Conservation (phyloP, 1,140 invertebrate genomes). For the Brachionus asplanchnoidis region DNA sequence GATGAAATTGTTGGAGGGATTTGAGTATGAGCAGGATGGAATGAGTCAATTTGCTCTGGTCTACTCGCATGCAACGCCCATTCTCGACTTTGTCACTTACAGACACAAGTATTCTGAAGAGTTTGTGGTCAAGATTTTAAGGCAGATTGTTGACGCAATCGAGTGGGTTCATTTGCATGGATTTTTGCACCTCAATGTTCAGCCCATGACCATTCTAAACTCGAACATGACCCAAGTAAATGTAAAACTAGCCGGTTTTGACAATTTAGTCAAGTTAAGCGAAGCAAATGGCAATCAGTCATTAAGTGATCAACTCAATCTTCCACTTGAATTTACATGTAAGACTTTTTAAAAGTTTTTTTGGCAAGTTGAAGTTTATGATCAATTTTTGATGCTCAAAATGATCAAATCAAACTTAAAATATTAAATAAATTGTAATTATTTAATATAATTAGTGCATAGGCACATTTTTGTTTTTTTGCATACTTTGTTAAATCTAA, state of each 20-base stretch:
- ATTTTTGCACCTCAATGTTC: conserved; percentile 82
- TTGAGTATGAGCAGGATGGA: not conserved
- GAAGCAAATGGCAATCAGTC: not conserved
- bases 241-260: conserved; percentile 84
- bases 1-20: not conserved
- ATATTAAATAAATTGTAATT: too few species aligned
- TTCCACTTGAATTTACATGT: conserved; percentile 55
- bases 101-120: conserved; percentile 41
- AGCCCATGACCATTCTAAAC: conserved; percentile 95
- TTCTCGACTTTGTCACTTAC: conserved; percentile 43
- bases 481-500: too few species aligned
- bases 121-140: conserved; percentile 9
- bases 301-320: not conserved
- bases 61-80: not conserved
- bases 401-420: too few species aligned
- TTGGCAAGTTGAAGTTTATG: too few species aligned
- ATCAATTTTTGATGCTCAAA: too few species aligned
- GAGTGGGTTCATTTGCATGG: conserved; percentile 89
- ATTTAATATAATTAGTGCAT: too few species aligned
- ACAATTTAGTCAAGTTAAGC: not conserved
- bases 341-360: too few species aligned
- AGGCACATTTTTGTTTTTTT: too few species aligned
- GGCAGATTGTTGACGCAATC: conserved; percentile 71
- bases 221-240: conserved; percentile 71
- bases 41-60: not conserved